Evolutionary conservation across 2,113 vertebrate genomes (phyloP), one percentile per base, ranked within the genome.

Genomic region (Cariama cristata): DNA sequence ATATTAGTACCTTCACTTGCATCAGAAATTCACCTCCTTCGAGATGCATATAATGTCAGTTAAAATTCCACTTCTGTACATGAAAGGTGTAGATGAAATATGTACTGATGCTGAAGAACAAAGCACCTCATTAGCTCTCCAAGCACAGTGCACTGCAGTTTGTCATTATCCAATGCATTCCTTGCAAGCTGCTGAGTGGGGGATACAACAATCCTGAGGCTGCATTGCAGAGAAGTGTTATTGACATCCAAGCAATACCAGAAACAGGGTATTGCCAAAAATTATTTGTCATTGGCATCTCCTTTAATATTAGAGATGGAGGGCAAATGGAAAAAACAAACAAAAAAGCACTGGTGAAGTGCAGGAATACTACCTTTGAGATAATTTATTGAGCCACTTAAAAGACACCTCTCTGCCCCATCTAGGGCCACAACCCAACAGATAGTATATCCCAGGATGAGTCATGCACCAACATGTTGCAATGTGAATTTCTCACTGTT

Each of bases 111-210:
- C 44, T 52, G 80, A 69, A 80, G 84, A 97, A 94, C 97, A 97
- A 97, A 96, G 91, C 94, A 98, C 88, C 96, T 95, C 79, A 93
- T 95, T 96, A 98, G 97, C 94, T 98, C 96, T 94, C 95, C 1
- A 19, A 94, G 94, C 94, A 95, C 96, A 97, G 72, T 24, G 27
- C 96, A 98, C 91, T 97, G 88, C 97, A 97, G 95, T 69, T 90
- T 74, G 52, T 72, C 55, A 76, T 95, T 92, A 92, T 66, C 87
- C 90, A 95, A 81, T 86, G 92, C 53, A 73, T 85, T 93, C 86
- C 75, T 74, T 71, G 88, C 74, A 95, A 85, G 68, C 33, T 49
- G 23, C 52, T 75, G 86, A 4, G 47, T 38, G 60, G 58, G 35
- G 33, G 32, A 85, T 67, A 81, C 6, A 27, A 79, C 68, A 92